Percentiles rank a stretch among this genome's conserved stretches.
phyloP scores from a whole-genome alignment of 2,113 vertebrate species.

The Neodontobutis hainanensis region DNA sequence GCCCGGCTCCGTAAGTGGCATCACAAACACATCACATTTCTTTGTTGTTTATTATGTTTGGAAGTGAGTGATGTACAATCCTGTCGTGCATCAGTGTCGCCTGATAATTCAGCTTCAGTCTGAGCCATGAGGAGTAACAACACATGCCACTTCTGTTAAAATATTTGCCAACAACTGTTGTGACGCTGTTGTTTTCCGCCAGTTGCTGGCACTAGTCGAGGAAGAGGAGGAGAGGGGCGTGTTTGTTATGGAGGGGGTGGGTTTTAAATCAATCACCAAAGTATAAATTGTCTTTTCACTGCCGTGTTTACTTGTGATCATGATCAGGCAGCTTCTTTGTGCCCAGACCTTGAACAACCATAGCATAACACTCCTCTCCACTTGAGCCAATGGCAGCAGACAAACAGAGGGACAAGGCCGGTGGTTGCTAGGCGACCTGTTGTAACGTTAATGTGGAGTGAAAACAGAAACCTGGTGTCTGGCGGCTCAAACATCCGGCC shows the following conservation, averaged over 20 bases:
- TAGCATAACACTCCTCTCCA: constrained; percentile 62
- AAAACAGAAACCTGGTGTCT: constrained; percentile 70
- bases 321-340: constrained; percentile 33
- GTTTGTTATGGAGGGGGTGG: not conserved
- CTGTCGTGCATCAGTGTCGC: constrained; percentile 13
- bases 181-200: constrained; percentile 44
- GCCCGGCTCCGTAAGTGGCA: constrained; percentile 21
- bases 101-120: constrained; percentile 7
- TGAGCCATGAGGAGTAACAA: constrained; percentile 5
- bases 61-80: constrained; percentile 7
- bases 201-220: constrained; percentile 18
- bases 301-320: constrained; percentile 65
- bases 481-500: constrained; percentile 53
- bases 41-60: constrained; percentile 8
- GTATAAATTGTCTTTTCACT: constrained; percentile 64
- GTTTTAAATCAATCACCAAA: constrained; percentile 57
- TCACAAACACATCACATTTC: not conserved
- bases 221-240: not conserved
- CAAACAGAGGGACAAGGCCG: constrained; percentile 37
- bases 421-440: constrained; percentile 53
- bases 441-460: constrained; percentile 73
- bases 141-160: constrained; percentile 25
- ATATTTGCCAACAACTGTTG: constrained; percentile 38
- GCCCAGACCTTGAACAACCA: constrained; percentile 58
- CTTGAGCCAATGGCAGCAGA: constrained; percentile 62